Percentiles rank a stretch among this genome's conserved stretches.
These are phyloP conservation scores for Sylvilagus bachmani DNA, from an alignment of 2,113 vertebrate genomes.

Conservation along the genomic window DNA sequence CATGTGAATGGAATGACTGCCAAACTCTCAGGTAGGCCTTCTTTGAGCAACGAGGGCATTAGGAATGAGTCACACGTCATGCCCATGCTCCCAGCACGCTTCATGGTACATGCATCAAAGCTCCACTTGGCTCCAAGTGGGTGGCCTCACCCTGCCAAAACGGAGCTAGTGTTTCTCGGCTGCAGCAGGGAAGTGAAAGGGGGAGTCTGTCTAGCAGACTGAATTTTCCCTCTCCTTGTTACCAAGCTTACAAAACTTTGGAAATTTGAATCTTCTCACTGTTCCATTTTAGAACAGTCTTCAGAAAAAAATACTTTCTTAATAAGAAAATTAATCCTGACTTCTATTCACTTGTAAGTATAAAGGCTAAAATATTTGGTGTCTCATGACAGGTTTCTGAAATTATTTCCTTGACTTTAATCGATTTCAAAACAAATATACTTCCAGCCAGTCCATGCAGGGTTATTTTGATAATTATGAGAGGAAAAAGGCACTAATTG, in stretches of 20 bases:
- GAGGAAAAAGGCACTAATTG: not conserved
- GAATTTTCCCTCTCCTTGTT: not conserved
- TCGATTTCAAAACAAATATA: conserved; percentile 41
- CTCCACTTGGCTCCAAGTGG: not conserved
- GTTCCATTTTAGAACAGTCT: not conserved
- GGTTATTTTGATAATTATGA: not conserved
- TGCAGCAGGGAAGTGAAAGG: not conserved
- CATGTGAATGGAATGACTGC: not conserved
- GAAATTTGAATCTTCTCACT: not conserved
- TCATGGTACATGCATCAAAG: not conserved
- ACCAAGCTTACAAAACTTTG: conserved; percentile 2
- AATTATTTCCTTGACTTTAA: conserved; percentile 6
- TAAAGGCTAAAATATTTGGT: not conserved
- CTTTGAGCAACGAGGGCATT: not conserved
- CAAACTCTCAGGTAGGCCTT: not conserved
- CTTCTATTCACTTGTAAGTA: conserved; percentile 9
- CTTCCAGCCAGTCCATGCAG: not conserved
- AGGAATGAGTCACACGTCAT: not conserved
- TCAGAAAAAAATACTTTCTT: not conserved
- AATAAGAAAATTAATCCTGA: not conserved
- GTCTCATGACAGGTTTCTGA: not conserved
- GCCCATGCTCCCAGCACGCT: not conserved
- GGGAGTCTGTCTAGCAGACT: not conserved
- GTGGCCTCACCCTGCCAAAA: not conserved
- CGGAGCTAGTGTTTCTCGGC: not conserved